Base-by-base conservation (phyloP, 2,797 vertebrate species). In the Eleutherodactylus coqui region DNA sequence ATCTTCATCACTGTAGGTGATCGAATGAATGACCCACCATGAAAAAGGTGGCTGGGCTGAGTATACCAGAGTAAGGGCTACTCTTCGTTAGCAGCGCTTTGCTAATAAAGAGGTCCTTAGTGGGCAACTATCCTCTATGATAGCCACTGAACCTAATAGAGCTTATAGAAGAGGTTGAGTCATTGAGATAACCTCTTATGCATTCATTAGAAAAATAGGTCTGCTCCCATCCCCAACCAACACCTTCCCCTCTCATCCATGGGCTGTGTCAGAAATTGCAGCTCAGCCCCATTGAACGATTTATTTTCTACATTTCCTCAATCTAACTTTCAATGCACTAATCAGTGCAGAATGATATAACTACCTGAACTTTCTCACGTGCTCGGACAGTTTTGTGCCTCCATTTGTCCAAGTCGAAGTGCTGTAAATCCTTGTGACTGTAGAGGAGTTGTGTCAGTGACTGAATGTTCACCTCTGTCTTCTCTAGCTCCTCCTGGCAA, bases 401-500 rank as follows among this genome's bases (percentile, higher is more conserved):
- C 90, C 98, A 94, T 72, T 89, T 90, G 17, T 93, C 77, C 34
- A 89, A 92, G 2, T 94, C 91, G 83, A 96, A 91, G 82, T 93
- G 94, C 67, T 95, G 95, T 34, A 97, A 88, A 14, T 95, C 95
- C 6, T 93, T 93, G 79, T 88, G 94, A 90, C 94, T 95, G 89
- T 95, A 94, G 88, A 88, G 90, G 0, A 83, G 92, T 76, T 93
- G 93, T 6, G 90, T 89, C 90, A 95, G 91, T 87, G 96, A 89
- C 62, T 96, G 95, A 77, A 98, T 73, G 49, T 92, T 91, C 86
- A 96, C 95, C 88, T 97, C 96, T 41, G 96, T 95, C 86, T 94
- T 96, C 86, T 95, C 94, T 83, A 97, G 91, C 89, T 96, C 96
- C 2, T 97, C 96, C 88, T 95, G 96, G 29, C 95, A 93, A 58